Conservation (phyloP, 2,113 vertebrate species). For the Syngnathoides biaculeatus region DNA sequence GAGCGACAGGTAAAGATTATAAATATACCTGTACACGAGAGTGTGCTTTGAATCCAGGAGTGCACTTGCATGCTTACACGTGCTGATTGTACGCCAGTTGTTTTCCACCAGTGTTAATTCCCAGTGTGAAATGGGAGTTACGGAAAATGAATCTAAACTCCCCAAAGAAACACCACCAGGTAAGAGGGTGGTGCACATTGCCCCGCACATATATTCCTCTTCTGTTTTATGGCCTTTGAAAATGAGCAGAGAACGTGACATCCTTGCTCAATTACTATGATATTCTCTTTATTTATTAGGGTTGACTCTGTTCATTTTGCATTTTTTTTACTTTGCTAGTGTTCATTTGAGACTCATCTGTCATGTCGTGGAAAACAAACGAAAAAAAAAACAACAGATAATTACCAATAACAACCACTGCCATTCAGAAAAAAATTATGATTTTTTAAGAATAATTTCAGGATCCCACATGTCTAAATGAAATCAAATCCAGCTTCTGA, state of each 20-base stretch:
- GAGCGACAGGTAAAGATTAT: conserved; percentile 72
- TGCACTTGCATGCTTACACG: conserved; percentile 29
- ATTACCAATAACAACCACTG: conserved; percentile 66
- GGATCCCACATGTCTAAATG: conserved; percentile 62
- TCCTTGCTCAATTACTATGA: conserved; percentile 68
- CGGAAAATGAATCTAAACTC: conserved; percentile 48
- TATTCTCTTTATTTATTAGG: conserved; percentile 63
- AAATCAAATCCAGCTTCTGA: conserved; percentile 60
- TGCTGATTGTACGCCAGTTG: conserved; percentile 19
- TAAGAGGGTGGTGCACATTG: conserved; percentile 49
- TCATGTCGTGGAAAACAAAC: conserved; percentile 62
- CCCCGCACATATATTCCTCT: conserved; percentile 44
- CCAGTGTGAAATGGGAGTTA: conserved; percentile 45
- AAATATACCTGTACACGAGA: conserved; percentile 69
- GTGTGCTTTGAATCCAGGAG: conserved; percentile 60
- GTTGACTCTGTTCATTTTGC: conserved; percentile 53
- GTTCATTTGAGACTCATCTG: conserved; percentile 69
- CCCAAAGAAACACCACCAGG: conserved; percentile 51
- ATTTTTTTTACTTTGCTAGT: conserved; percentile 54
- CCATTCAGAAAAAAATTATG: conserved; percentile 57
- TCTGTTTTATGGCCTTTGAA: conserved; percentile 67
- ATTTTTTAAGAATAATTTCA: conserved; percentile 62
- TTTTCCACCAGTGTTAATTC: conserved; percentile 40
- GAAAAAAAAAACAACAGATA: conserved; percentile 54
- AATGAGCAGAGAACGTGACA: conserved; percentile 61